Conservation (phyloP, 1,140 invertebrate species). For the Zophobas atratus region DNA sequence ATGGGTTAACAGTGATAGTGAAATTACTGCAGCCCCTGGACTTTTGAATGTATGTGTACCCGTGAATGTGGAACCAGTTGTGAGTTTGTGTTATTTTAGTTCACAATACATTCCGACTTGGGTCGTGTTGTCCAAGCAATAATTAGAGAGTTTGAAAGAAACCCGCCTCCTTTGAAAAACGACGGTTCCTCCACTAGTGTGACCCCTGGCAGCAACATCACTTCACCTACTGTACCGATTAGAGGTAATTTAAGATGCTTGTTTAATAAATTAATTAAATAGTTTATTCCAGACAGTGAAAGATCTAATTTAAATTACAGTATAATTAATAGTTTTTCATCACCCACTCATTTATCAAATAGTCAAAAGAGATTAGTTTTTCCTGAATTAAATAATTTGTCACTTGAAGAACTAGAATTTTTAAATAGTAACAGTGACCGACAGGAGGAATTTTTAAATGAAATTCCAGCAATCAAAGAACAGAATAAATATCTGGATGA, state of each 20-base stretch:
- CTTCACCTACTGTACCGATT: slow-evolving; percentile 65
- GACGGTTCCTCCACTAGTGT: slow-evolving; percentile 64
- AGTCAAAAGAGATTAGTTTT: slow-evolving; percentile 65
- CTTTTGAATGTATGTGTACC: slow-evolving; percentile 75
- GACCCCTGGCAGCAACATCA: slow-evolving; percentile 63
- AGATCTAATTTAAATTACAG: slow-evolving; percentile 62
- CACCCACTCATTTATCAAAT: slow-evolving; percentile 53
- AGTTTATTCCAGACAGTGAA: slow-evolving; percentile 56
- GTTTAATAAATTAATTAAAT: no score
- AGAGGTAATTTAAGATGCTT: slow-evolving; percentile 63
- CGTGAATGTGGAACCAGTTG: slow-evolving; percentile 18
- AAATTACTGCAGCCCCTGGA: slow-evolving; percentile 80
- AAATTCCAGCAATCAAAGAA: slow-evolving; percentile 76
- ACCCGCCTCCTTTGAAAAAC: slow-evolving; percentile 71
- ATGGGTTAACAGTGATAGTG: slow-evolving; percentile 77
- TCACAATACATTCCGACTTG: slow-evolving; percentile 82
- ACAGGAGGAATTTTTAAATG: slow-evolving; percentile 80
- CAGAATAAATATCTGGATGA: slow-evolving; percentile 80
- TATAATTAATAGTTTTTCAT: slow-evolving; percentile 57
- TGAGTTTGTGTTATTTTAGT: slow-evolving; percentile 69
- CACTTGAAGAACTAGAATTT: slow-evolving; percentile 79
- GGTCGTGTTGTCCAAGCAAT: slow-evolving; percentile 85
- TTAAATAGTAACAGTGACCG: slow-evolving; percentile 78
- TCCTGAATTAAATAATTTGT: slow-evolving; percentile 78
- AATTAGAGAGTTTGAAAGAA: slow-evolving; percentile 82